A percentile compares a stretch with the other conserved stretches of the same genome.
phyloP scores from a whole-genome alignment of 1,140 invertebrate genomes.

The Drosophila bifasciata region DNA sequence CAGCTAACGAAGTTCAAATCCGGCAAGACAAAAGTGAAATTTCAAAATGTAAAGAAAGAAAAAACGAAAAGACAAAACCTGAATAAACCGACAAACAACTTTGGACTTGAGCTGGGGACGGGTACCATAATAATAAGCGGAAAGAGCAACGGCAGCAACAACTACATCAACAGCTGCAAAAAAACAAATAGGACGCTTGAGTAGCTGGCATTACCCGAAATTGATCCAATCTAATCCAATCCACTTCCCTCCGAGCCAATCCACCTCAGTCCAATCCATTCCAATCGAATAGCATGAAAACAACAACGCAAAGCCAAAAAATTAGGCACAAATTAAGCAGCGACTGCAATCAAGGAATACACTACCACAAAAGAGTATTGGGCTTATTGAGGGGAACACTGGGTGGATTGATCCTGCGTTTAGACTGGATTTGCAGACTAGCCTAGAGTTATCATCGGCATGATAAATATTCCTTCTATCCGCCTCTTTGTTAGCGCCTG shows the following conservation, averaged over 20 bases:
- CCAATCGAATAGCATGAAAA: slow-evolving; percentile 33
- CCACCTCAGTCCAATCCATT: slow-evolving; percentile 5
- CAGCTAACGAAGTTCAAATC: slow-evolving; percentile 12
- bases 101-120: slow-evolving; percentile 23
- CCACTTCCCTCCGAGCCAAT: not conserved
- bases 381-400: not conserved
- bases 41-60: slow-evolving; percentile 31
- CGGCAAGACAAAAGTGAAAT: slow-evolving; percentile 31
- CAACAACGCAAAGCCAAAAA: slow-evolving; percentile 28
- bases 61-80: slow-evolving; percentile 40
- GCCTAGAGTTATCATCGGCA: too few relatives aligned
- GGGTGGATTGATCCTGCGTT: too few relatives aligned
- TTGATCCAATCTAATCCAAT: slow-evolving; percentile 20
- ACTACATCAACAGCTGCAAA: slow-evolving; percentile 20
- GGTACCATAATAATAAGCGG: slow-evolving; percentile 68
- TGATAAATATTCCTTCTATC: too few relatives aligned
- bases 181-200: slow-evolving; percentile 64
- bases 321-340: slow-evolving; percentile 26
- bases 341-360: slow-evolving; percentile 25
- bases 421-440: too few relatives aligned
- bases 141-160: slow-evolving; percentile 38
- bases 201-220: slow-evolving; percentile 53
- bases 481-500: too few relatives aligned
- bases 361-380: slow-evolving; percentile 13
- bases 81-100: slow-evolving; percentile 52